Evolutionary conservation across 1,140 invertebrate genomes (phyloP).

Genomic region (Pteromalus puparum): DNA sequence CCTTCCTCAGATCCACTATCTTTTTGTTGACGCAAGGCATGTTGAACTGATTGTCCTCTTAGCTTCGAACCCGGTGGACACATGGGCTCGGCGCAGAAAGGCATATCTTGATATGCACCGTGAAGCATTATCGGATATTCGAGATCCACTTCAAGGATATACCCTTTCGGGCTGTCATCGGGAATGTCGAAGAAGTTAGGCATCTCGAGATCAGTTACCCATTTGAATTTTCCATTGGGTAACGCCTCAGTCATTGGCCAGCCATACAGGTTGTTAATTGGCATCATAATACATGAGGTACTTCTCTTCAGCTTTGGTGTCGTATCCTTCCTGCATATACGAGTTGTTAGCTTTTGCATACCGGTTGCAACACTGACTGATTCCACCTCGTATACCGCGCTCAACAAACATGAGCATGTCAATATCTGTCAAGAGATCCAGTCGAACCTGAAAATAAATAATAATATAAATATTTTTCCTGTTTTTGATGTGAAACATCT

Average conservation of each 20-base stretch:
- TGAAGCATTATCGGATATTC: constrained; percentile 68
- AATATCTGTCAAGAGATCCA: too few species aligned
- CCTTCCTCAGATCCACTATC: not conserved
- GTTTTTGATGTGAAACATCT: too few species aligned
- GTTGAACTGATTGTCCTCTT: not conserved
- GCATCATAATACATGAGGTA: too few species aligned
- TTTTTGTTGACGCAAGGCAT: too few species aligned
- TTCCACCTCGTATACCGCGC: too few species aligned
- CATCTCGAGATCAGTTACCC: constrained; percentile 71
- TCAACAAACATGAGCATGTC: too few species aligned
- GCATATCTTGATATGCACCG: constrained; percentile 75
- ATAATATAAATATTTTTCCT: too few species aligned
- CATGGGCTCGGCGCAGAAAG: constrained; percentile 70
- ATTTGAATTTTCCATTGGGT: constrained; percentile 62
- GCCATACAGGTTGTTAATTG: too few species aligned
- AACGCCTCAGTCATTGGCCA: too few species aligned
- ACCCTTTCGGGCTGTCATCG: constrained; percentile 70
- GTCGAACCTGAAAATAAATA: too few species aligned
- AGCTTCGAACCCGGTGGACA: constrained; percentile 54
- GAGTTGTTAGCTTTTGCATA: constrained; percentile 66
- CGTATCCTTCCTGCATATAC: constrained; percentile 56
- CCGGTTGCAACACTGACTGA: too few species aligned
- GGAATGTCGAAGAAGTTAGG: not conserved
- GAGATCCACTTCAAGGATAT: constrained; percentile 72
- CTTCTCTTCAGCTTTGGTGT: constrained; percentile 38